Evolutionary conservation across 2,888 invertebrate species (phyloP), one percentile per base, ranked within the genome.

Genomic region (Charanyca ferruginea): DNA sequence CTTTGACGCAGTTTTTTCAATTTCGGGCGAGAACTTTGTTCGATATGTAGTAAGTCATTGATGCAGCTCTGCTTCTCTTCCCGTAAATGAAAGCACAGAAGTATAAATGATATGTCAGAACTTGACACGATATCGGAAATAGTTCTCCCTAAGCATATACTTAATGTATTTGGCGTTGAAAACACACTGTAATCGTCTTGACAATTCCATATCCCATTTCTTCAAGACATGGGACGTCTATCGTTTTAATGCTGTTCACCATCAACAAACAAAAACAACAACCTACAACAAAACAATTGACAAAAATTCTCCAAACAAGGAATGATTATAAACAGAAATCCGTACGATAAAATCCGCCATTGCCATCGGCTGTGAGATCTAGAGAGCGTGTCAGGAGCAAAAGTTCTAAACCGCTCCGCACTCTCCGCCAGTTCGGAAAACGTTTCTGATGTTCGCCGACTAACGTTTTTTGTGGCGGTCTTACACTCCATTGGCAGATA

Each of bases 401-500:
- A 92, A 92, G 89, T 93, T 92, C 81, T 80, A 85, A 88, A 86
- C 89, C 87, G 79, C 85, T 73, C 78, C 68, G 68, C 74, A 53
- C 72, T 75, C 84, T 69, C 71, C 76, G 78, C 66, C 81, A 85
- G 86, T 89, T 89, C 85, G 87, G 85, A 89, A 93, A 92, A 92
- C 90, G 89, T 86, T 92, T 93, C 87, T 88, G 83, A 85, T 92
- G 91, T 91, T 87, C 87, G 55, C 68, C 79, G 81, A 77, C 69
- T 73, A 73, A 81, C 81, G 84, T 84, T 91, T 90, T 87, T 89
- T 84, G 82, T 81, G 11, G 48, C 1, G 9, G 35, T 47, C 2
- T 25, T 8, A 13, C 41, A 9, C 4, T 59, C 57, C 83, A 82
- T 9, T 23, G n/a, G 1, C 11, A 35, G 47, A 60, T 28, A 16